Conservation (phyloP, 2,797 vertebrate species). For the Chrysocyon brachyurus region DNA sequence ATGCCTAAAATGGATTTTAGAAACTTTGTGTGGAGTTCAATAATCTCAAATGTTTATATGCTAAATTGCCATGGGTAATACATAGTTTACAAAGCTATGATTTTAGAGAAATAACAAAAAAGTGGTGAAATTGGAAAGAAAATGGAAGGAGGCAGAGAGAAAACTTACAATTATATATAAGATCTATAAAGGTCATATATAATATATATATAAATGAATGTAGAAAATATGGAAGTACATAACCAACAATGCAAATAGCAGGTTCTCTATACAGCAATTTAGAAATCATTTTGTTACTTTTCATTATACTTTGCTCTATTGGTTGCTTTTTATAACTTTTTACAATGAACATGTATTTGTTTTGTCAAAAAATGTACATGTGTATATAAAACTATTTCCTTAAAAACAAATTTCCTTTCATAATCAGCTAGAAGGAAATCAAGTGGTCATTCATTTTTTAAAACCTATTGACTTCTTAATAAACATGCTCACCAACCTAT, state of each 20-base stretch:
- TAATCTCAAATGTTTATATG: background rate
- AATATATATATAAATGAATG: background rate
- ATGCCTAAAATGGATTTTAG: background rate
- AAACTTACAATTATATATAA: background rate
- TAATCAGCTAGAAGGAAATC: background rate
- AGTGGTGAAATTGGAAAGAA: background rate
- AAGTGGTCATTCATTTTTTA: background rate
- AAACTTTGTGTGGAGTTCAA: background rate
- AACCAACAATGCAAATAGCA: background rate
- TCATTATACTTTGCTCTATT: background rate
- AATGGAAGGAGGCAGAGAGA: background rate
- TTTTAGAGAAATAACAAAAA: slow-evolving; percentile 2
- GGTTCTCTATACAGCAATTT: background rate
- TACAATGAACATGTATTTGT: background rate
- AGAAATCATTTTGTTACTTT: background rate
- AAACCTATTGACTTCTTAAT: background rate
- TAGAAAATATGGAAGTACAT: background rate
- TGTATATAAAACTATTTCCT: background rate
- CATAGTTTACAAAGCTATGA: background rate
- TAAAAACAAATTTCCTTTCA: background rate
- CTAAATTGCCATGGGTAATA: background rate
- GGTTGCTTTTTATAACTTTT: background rate
- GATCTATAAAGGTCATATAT: background rate
- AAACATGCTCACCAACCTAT: background rate
- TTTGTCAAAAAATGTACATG: background rate